Conservation (phyloP, 2,888 invertebrate genomes). For the Sussaba pulchella region DNA sequence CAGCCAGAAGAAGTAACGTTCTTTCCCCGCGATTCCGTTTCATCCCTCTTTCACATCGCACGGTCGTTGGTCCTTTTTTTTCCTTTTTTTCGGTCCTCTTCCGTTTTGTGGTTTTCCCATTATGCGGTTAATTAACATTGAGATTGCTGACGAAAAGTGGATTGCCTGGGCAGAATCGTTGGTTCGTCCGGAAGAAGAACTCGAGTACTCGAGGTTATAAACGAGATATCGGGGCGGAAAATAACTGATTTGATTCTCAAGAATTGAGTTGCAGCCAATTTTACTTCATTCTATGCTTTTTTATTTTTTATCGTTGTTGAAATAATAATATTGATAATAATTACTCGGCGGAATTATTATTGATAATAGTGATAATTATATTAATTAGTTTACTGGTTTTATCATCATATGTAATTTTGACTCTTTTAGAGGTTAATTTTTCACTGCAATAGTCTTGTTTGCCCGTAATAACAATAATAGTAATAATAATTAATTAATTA, state of each 20-base stretch:
- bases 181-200: conserved; percentile 24
- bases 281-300: conserved; percentile 43
- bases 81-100: conserved; percentile 36
- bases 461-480: no score
- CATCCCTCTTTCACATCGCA: conserved; percentile 45
- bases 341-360: no score
- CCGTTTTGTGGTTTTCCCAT: conserved; percentile 34
- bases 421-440: background rate
- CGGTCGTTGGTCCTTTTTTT: no score
- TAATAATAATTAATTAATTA: no score
- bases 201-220: conserved; percentile 32
- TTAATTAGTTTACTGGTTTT: no score
- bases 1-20: conserved; percentile 54
- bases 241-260: conserved; percentile 60
- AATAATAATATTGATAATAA: no score
- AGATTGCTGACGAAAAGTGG: conserved; percentile 67
- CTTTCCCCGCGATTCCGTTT: conserved; percentile 52
- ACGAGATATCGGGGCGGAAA: conserved; percentile 4
- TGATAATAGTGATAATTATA: no score
- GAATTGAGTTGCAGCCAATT: conserved; percentile 59
- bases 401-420: conserved; percentile 26
- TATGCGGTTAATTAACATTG: conserved; percentile 71
- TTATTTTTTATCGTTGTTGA: conserved; percentile 9
- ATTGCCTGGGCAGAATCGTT: conserved; percentile 27
- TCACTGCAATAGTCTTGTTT: conserved; percentile 37